These are phyloP conservation scores for Mimachlamys varia DNA, from an alignment of 2,888 invertebrate species.

Conservation along the genomic window DNA sequence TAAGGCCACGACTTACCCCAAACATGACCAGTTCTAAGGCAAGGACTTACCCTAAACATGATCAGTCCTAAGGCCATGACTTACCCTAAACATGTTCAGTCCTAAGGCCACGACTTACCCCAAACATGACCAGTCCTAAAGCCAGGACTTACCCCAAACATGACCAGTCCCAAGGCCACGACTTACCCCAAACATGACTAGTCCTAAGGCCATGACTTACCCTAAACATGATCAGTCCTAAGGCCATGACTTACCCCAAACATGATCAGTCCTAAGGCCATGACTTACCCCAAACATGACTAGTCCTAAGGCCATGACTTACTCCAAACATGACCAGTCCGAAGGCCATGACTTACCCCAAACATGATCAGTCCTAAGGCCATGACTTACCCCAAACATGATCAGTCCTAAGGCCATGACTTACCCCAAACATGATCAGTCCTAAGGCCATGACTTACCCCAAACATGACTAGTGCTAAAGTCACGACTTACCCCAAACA, in stretches of 20 bases:
- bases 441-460: constrained; percentile 93
- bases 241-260: constrained; percentile 91
- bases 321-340: constrained; percentile 93
- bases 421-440: constrained; percentile 89
- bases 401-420: constrained; percentile 96
- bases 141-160: constrained; percentile 92
- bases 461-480: constrained; percentile 93
- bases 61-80: constrained; percentile 96
- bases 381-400: constrained; percentile 90
- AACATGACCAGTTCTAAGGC: constrained; percentile 95
- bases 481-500: constrained; percentile 92
- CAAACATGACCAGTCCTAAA: constrained; percentile 93
- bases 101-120: constrained; percentile 93
- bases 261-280: constrained; percentile 95
- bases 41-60: constrained; percentile 88
- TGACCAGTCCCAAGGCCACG: constrained; percentile 94
- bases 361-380: constrained; percentile 95
- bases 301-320: constrained; percentile 94
- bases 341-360: constrained; percentile 91
- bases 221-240: constrained; percentile 94
- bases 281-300: constrained; percentile 91
- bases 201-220: constrained; percentile 92
- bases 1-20: constrained; percentile 91
- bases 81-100: constrained; percentile 89
- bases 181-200: constrained; percentile 92